Base-by-base conservation (phyloP, 2,888 invertebrate genomes). In the Amiota communis region DNA sequence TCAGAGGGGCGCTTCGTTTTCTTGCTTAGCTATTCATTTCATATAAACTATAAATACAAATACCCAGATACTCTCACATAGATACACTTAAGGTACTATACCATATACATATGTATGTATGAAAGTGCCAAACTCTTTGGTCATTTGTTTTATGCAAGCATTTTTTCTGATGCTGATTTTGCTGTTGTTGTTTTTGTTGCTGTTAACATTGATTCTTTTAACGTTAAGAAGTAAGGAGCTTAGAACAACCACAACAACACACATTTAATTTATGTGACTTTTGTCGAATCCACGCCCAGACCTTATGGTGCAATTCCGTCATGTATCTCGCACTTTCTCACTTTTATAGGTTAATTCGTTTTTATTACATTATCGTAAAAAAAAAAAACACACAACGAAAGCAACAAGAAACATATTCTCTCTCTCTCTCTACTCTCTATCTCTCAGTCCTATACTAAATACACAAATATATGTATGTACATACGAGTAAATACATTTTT, bases 311-410 rank as follows among this genome's bases (percentile, higher is more conserved):
- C 82, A 86, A 82, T 86, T 82, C 78, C 82, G 74, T 78, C 82
- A 78, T 82, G 82, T 86, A 76, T 78, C 85, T 78, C 80, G 80
- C 81, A 83, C 81, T 82, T 85, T 86, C 85, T 79, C 78, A 75
- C 75, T 84, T 86, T 87, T 87, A 88, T 87, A 86, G 88, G 87
- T 87, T 87, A 88, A 87, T 87, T 87, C 82, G 82, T 82, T 87
- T 87, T 87, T 88, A 87, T 88, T 85, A 88, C 85, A 83, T 80
- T 82, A 83, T 84, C 85, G 85, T 87, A 87, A 87, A 86, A 84
- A 84, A 82, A 78, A 78, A 74, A 72, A 71, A n/a, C 23, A 72
- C 75, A 75, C 72, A 72, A 67, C 17, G 51, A 70, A 72, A 51
- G 12, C 64, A 57, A 20, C 63, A 73, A 20, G 46, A 67, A 46